Base-by-base conservation (phyloP, 53 echinoderm and acorn worm species). In the Crossaster papposus region DNA sequence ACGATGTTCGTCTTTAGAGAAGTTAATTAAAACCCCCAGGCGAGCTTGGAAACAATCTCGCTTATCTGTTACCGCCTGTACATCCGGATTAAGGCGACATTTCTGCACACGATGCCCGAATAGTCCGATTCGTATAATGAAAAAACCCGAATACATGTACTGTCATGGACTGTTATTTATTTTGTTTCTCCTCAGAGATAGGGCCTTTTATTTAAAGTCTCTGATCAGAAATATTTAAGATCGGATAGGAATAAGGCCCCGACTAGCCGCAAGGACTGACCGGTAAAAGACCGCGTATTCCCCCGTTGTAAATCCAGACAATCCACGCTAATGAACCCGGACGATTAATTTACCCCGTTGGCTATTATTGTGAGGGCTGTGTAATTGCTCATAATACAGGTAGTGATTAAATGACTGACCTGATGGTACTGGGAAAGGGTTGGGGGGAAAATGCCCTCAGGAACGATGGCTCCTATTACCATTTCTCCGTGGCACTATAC, bases 351-450 rank as follows among this genome's bases (percentile, higher is more conserved):
- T 3, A 28, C 33, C 80, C 80, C 30, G 29, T 12, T 3, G 80
- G 51, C 50, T 78, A 51, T 78, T 51, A 28, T 78, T 50, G 23
- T 29, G 22, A 18, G 70, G n/a, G 70, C 70, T 51, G 23, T 72
- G 73, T 85, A 85, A 85, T 85, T 85, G 51, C 72, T 53, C 54
- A 52, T 85, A 51, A 53, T 73, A 32, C 53, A 73, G 9, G 73
- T 72, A 85, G 72, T 85, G 23, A 58, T 58, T 20, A 55, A 14
- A 80, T 31, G 80, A 18, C 58, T 58, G 15, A 17, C 23, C 28
- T 15, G 13, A 2, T 14, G n/a, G n/a, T n/a, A n/a, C n/a, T n/a
- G 22, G 33, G 32, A 51, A 24, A 78, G 17, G 37, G 4, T 50
- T 8, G n/a, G n/a, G n/a, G 20, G 58, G 32, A 50, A 78, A 22